phyloP scores from a whole-genome alignment of 1,140 invertebrate species.

The Ostrea edulis region DNA sequence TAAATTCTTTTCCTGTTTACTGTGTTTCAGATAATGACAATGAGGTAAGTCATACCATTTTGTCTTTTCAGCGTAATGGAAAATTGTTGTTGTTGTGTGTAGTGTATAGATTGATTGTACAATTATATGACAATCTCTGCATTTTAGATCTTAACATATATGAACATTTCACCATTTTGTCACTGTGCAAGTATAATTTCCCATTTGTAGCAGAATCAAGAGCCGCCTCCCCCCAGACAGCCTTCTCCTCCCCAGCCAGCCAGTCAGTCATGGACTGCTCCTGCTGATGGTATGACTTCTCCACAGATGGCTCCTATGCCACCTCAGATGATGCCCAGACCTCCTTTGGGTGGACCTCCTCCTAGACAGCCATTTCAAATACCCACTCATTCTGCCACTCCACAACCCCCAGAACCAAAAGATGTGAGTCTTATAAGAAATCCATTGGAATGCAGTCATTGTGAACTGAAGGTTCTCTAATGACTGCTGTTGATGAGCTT shows the following conservation, averaged over 20 bases:
- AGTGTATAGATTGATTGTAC: neutral
- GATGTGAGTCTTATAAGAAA: conserved; percentile 1
- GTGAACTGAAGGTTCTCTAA: no score
- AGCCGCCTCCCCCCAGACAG: neutral
- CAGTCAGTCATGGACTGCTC: neutral
- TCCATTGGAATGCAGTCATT: no score
- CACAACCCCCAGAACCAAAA: neutral
- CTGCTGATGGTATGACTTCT: neutral
- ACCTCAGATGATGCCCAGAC: neutral
- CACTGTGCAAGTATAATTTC: neutral
- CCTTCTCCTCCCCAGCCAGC: conserved; percentile 4
- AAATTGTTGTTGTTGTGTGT: neutral
- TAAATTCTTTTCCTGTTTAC: neutral
- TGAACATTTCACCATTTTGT: no score
- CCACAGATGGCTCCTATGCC: neutral
- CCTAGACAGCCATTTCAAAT: neutral
- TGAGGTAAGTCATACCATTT: neutral
- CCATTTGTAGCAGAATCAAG: neutral
- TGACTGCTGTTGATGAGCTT: no score
- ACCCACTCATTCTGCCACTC: neutral
- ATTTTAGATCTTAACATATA: no score
- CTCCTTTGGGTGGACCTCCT: neutral
- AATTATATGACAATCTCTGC: no score
- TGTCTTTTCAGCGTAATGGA: neutral
- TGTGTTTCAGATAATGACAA: neutral